Evolutionary conservation across 2,113 vertebrate genomes (phyloP).

Genomic region (Saguinus imperator): DNA sequence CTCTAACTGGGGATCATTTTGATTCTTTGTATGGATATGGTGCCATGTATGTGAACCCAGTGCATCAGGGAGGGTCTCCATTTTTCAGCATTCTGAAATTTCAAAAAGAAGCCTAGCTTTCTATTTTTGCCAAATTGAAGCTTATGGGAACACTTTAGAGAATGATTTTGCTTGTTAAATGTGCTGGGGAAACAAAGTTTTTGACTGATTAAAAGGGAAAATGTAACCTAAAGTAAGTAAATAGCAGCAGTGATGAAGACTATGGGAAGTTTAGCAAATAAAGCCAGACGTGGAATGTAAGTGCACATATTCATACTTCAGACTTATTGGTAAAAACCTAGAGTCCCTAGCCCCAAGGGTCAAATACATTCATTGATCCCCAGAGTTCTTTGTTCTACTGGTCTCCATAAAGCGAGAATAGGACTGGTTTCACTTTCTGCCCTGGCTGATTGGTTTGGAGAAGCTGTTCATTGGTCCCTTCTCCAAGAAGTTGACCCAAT

Average conservation of each 20-base stretch:
- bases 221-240: background rate
- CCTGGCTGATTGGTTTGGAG: background rate
- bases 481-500: background rate
- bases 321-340: background rate
- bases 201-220: background rate
- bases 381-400: background rate
- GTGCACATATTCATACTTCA: background rate
- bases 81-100: conserved; percentile 1
- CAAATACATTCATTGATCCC: background rate
- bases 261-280: background rate
- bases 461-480: background rate
- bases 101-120: background rate
- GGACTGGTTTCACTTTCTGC: background rate
- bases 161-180: conserved; percentile 1
- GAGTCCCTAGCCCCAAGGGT: background rate
- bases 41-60: background rate
- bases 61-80: background rate
- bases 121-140: conserved; percentile 45
- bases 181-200: background rate
- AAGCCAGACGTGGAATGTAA: background rate
- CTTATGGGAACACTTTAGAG: conserved; percentile 12
- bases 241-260: background rate
- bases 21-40: background rate
- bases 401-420: background rate
- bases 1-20: background rate